Base-by-base conservation (phyloP, 2,797 vertebrate genomes). In the Perodicticus potto region DNA sequence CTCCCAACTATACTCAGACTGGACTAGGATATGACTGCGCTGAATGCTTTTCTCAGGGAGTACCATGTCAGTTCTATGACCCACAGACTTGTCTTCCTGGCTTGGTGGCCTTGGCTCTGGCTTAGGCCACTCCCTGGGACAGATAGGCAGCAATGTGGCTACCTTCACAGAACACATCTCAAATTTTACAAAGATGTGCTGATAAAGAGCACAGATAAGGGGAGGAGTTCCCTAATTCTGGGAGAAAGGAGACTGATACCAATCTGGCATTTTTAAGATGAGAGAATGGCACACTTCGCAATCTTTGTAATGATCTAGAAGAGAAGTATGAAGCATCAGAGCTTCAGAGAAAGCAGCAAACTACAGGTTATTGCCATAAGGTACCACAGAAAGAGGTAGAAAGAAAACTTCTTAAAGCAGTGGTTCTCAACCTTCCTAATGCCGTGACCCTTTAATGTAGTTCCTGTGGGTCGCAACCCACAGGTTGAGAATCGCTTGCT, bases 111-210 rank as follows among this genome's bases (percentile, higher is more conserved):
- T 99, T 88, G 98, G 99, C 96, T 99, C 99, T 8, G 99, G 99
- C 94, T 98, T 99, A 88, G 99, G 99, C 0, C 99, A 99, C 98
- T 99, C 99, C 40, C 98, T 99, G 55, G 95, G 96, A 10, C 99
- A 99, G 97, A 99, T 99, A 45, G 98, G 99, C 1, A 99, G 98
- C 72, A 99, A 98, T 96, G 97, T 99, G 96, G 99, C 99, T 0
- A 98, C 99, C 1, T 98, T 99, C 88, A 99, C 98, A 12, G 27
- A 61, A 25, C 99, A 99, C 94, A 99, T 99, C 84, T 99, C 99
- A 61, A 99, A 96, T 98, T 40, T 99, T 92, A 99, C 99, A 97
- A 99, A 98, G 99, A 99, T 97, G 99, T 99, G 98, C 96, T 99
- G 1, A 97, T 99, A 97, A 99, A 99, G 95, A 99, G 99, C 14